These are phyloP conservation scores for Agrypnia vestita DNA, from an alignment of 1,140 invertebrate species.

Conservation along the genomic window DNA sequence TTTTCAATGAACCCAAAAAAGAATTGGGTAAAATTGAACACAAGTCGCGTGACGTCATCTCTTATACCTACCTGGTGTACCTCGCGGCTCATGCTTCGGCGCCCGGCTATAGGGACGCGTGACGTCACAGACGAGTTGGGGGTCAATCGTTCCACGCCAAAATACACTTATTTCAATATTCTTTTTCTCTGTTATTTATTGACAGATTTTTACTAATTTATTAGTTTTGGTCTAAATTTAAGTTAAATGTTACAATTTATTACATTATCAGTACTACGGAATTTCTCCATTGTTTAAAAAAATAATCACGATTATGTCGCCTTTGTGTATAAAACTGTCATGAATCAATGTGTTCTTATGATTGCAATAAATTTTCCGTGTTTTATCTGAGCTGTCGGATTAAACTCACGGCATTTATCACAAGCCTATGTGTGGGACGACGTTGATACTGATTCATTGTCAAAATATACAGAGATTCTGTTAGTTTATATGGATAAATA, in stretches of 20 bases:
- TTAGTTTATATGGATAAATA: conserved; percentile 30
- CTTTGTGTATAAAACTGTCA: neutral
- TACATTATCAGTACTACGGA: too few species aligned
- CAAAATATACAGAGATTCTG: conserved; percentile 38
- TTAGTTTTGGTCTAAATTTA: neutral
- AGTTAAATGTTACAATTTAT: too few species aligned
- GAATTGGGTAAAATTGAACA: too few species aligned
- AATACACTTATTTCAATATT: too few species aligned
- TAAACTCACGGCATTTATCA: conserved; percentile 35
- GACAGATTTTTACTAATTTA: conserved; percentile 4
- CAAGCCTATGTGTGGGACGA: conserved; percentile 31
- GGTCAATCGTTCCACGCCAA: too few species aligned
- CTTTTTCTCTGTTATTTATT: too few species aligned
- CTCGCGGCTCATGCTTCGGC: too few species aligned
- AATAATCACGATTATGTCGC: neutral
- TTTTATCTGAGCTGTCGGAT: conserved; percentile 40
- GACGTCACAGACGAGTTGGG: too few species aligned
- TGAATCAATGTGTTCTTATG: conserved; percentile 19
- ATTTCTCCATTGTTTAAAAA: conserved; percentile 6
- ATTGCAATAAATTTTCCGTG: conserved; percentile 34
- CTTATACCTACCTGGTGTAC: too few species aligned
- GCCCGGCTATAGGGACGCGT: too few species aligned
- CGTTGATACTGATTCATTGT: conserved; percentile 37
- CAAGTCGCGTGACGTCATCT: too few species aligned
- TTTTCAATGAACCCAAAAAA: too few species aligned